Conservation (phyloP, 2,797 vertebrate species). For the Setipinna tenuifilis region DNA sequence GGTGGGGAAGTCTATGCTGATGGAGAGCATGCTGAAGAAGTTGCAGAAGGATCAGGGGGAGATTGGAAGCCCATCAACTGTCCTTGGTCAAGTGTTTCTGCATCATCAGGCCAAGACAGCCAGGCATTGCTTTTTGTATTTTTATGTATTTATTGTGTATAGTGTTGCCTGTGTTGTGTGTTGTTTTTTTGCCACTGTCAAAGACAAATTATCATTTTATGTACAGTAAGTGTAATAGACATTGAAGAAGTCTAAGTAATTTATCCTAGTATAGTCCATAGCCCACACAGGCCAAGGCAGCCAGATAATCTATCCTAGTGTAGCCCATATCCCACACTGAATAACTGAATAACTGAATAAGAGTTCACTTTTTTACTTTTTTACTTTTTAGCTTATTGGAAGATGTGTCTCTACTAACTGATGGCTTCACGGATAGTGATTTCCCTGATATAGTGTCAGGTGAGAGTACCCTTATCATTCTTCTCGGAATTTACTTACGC, state of each 20-base stretch:
- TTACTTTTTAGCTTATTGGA: constrained; percentile 34
- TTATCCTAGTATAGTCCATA: too few species aligned
- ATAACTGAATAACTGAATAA: not conserved
- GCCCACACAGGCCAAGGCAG: too few species aligned
- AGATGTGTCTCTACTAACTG: constrained; percentile 31
- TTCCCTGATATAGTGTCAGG: not conserved
- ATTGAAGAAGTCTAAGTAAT: too few species aligned
- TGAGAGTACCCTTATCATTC: constrained; percentile 5
- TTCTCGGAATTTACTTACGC: not conserved
- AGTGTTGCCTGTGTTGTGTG: too few species aligned
- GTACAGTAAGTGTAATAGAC: too few species aligned
- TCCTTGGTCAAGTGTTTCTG: constrained; percentile 68
- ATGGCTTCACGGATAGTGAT: constrained; percentile 19
- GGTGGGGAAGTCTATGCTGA: constrained; percentile 65
- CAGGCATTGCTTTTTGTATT: too few species aligned
- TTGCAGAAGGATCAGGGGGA: constrained; percentile 59
- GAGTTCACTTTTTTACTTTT: not conserved
- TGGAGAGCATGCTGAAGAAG: constrained; percentile 65
- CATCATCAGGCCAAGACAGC: constrained; percentile 56
- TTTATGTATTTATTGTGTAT: too few species aligned
- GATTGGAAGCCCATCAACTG: constrained; percentile 57
- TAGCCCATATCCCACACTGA: not conserved
- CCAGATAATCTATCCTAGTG: not conserved
- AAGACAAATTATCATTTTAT: too few species aligned
- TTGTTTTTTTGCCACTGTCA: too few species aligned